Conservation (phyloP, 1,140 invertebrate species). For the Drosophila quadrilineata region DNA sequence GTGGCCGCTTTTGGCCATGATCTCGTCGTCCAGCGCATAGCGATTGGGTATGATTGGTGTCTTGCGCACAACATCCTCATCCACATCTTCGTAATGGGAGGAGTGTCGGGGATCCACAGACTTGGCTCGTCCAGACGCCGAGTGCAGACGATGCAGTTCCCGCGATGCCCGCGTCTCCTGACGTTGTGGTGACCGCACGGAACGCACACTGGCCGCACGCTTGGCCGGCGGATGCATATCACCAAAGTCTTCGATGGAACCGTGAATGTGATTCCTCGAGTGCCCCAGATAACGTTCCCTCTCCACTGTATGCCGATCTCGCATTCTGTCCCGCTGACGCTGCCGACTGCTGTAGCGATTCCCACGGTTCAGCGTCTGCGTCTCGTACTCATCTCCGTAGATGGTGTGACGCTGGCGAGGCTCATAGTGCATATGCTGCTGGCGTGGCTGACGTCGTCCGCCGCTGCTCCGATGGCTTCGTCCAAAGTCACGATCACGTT, state of each 20-base stretch:
- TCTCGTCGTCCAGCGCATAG: constrained; percentile 86
- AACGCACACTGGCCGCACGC: constrained; percentile 62
- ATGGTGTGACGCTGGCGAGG: constrained; percentile 62
- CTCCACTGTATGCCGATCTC: constrained; percentile 78
- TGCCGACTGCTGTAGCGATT: constrained; percentile 82
- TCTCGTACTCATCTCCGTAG: constrained; percentile 67
- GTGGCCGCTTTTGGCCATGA: constrained; percentile 43
- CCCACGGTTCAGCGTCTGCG: constrained; percentile 78
- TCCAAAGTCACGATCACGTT: constrained; percentile 46
- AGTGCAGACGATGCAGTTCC: constrained; percentile 67
- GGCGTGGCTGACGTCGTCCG: constrained; percentile 39
- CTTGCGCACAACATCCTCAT: constrained; percentile 81
- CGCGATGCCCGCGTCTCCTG: constrained; percentile 56
- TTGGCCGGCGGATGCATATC: constrained; percentile 63
- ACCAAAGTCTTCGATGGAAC: constrained; percentile 60
- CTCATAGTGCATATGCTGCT: constrained; percentile 55
- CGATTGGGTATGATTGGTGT: constrained; percentile 87
- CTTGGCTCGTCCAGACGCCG: constrained; percentile 66
- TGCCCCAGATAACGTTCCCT: constrained; percentile 63
- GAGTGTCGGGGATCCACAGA: constrained; percentile 75
- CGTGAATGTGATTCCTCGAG: constrained; percentile 54
- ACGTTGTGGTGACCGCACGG: constrained; percentile 62
- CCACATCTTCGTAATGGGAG: constrained; percentile 74
- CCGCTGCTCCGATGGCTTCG: constrained; percentile 39
- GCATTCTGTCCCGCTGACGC: constrained; percentile 63